Base-by-base conservation (phyloP, 1,140 invertebrate genomes). In the Drosophila setifemur region DNA sequence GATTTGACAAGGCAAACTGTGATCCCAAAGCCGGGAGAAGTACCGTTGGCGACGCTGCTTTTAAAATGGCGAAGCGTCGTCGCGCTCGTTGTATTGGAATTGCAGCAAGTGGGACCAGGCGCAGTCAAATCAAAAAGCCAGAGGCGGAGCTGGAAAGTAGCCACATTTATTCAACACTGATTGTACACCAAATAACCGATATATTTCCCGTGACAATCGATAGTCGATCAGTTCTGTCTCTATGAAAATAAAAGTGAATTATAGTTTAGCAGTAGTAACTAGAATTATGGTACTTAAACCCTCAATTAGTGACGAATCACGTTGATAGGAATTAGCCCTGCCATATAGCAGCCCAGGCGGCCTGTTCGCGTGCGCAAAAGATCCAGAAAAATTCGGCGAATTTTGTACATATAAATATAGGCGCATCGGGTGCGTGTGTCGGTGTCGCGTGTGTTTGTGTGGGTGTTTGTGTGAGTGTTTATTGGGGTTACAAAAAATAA, bases 401-500 rank as follows among this genome's bases (percentile, higher is more conserved):
- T 25, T 29, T 47, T 42, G 25, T 55, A 55, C 37, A 73, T 29
- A 61, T 50, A 40, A 63, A 66, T 47, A 48, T 7, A 63, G 42
- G 55, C 43, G 50, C 37, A 37, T 44, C 23, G n/a, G n/a, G 29
- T 37, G 42, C 18, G 25, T 43, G 25, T 16, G 44, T 37, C 28
- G 29, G n/a, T n/a, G n/a, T n/a, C 45, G 26, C 45, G 48, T 25
- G 55, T 42, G 54, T 5, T 12, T 33, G 49, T 55, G 72, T 40
- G 33, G 18, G 35, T n/a, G n/a, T n/a, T n/a, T 48, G 67, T 71
- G 29, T 47, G 29, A 54, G 53, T 50, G 61, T 39, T 14, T 76
- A 58, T 63, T 67, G 67, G 69, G 45, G 61, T 57, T 79, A 78
- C 55, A 60, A 64, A 64, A 64, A 47, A 29, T 69, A 83, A 86